These are phyloP conservation scores for Gastrophysa polygoni DNA, from an alignment of 2,888 invertebrate genomes.

Conservation along the genomic window DNA sequence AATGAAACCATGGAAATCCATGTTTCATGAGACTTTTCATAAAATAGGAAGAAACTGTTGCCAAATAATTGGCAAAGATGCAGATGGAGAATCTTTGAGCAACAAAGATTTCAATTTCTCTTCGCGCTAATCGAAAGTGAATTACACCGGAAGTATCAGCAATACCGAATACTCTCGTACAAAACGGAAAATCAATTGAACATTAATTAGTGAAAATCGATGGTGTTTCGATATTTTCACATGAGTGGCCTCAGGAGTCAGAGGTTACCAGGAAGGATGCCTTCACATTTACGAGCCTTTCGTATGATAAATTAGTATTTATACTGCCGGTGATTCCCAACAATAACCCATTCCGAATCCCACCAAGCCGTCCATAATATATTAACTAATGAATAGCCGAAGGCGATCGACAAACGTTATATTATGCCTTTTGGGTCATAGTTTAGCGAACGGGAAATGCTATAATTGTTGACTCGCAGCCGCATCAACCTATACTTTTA, in stretches of 20 bases:
- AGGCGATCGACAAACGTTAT: background rate
- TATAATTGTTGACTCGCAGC: background rate
- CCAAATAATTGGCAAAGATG: too few relatives aligned
- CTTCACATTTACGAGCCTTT: background rate
- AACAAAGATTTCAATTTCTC: too few relatives aligned
- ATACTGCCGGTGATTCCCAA: slow-evolving; percentile 19
- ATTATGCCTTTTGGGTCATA: background rate
- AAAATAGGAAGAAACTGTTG: too few relatives aligned
- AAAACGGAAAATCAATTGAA: background rate
- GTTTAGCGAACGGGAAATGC: background rate
- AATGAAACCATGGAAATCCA: too few relatives aligned
- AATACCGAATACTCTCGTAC: too few relatives aligned
- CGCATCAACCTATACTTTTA: background rate
- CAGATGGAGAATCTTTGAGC: too few relatives aligned
- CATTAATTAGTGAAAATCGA: slow-evolving; percentile 4
- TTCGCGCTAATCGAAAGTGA: too few relatives aligned
- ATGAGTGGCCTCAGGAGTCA: slow-evolving; percentile 9
- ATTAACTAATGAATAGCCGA: slow-evolving; percentile 19
- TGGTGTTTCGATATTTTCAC: slow-evolving; percentile 7
- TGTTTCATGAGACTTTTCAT: too few relatives aligned
- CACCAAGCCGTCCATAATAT: slow-evolving; percentile 17
- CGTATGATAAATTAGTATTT: slow-evolving; percentile 22
- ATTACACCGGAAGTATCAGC: too few relatives aligned
- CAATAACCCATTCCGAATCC: slow-evolving; percentile 22
- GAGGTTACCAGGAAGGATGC: slow-evolving; percentile 8